phyloP scores from a whole-genome alignment of 2,888 invertebrate species.

The Cybosia mesomella region DNA sequence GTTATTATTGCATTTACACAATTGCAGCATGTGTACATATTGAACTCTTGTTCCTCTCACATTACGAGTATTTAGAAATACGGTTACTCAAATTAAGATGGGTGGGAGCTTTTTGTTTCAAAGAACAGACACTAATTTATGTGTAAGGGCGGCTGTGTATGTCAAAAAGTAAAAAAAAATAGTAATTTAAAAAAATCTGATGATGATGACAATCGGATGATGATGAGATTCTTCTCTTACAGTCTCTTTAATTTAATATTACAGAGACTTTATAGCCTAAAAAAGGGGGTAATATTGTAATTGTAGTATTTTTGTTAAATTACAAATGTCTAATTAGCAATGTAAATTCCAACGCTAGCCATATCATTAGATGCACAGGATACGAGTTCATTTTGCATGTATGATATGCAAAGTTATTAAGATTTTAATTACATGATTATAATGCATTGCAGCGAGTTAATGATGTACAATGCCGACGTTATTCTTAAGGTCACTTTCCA shows the following conservation, averaged over 20 bases:
- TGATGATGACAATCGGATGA: too few species aligned
- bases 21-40: background rate
- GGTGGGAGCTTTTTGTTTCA: background rate
- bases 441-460: constrained; percentile 19
- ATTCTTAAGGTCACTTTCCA: background rate
- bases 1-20: background rate
- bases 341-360: constrained; percentile 31
- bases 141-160: too few species aligned
- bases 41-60: background rate
- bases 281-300: too few species aligned
- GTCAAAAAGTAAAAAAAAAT: too few species aligned
- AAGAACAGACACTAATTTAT: too few species aligned
- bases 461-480: background rate
- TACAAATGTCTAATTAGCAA: constrained; percentile 26
- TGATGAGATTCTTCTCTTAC: too few species aligned
- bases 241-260: too few species aligned
- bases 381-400: constrained; percentile 37
- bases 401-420: constrained; percentile 30
- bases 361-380: constrained; percentile 28
- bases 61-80: background rate
- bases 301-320: constrained; percentile 23
- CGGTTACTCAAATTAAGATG: background rate
- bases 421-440: constrained; percentile 35
- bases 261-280: too few species aligned
- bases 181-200: too few species aligned